Base-by-base conservation (phyloP, 1,140 invertebrate genomes). In the Wasmannia auropunctata region DNA sequence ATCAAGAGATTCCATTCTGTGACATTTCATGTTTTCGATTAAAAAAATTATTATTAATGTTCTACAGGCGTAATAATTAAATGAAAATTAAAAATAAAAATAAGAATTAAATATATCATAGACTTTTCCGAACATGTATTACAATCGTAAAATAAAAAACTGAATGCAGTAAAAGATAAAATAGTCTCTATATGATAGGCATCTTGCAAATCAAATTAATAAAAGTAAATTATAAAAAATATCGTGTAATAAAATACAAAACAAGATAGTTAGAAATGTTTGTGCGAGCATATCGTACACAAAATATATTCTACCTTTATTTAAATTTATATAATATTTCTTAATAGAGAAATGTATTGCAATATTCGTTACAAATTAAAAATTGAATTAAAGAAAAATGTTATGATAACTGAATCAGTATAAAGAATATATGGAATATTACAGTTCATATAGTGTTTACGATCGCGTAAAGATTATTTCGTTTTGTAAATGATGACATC, bases 191-290 rank as follows among this genome's bases (percentile, higher is more conserved):
- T 16, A 37, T 34, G 11, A 31, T 31, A 62, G 5, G n/a, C n/a
- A n/a, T n/a, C n/a, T n/a, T n/a, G n/a, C n/a, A n/a, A 62, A 19
- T 65, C 11, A 65, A 65, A 40, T 65, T 19, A 40, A 65, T 65
- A 40, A 22, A 40, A 65, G 8, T 11, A 0, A 40, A 40, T 65
- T 7, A 19, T 62, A 62, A 4, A 8, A 2, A 19, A 62, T 31
- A 19, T 62, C 5, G 2, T 19, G 11, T 28, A 58, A 58, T 28
- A 28, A 58, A 28, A 58, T 58, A 28, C 19, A 37, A 37, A 28
- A 34, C n/a, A 2, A 8, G 25, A n/a, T n/a, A n/a, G n/a, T n/a
- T 8, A 62, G 2, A 16, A 62, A 22, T 62, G 34, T 62, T 62
- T 16, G 3, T 56, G 6, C 19, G n/a, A 3, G 8, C 19, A 28